A percentile compares a stretch with the other conserved stretches of the same genome.
Conservation (phyloP, 2,113 vertebrate species). For the Rhea americana region DNA sequence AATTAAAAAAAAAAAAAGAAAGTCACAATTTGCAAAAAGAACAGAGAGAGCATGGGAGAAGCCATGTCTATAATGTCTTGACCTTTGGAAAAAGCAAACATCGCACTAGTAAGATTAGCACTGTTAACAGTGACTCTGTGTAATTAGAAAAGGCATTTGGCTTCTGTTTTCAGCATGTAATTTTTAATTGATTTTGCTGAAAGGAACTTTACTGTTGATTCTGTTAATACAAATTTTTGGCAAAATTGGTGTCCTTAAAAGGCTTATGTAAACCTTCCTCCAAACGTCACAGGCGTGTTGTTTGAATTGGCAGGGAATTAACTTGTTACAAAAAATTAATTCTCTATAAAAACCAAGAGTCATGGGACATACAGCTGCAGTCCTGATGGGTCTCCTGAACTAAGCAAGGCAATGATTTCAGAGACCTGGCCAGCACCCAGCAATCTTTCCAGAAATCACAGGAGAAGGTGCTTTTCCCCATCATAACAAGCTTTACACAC, state of each 20-base stretch:
- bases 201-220: conserved; percentile 29
- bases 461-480: neutral
- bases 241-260: conserved; percentile 24
- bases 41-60: neutral
- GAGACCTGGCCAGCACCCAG: neutral
- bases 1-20: conserved; percentile 20
- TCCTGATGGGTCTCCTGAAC: neutral
- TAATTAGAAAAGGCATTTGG: conserved; percentile 37
- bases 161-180: neutral
- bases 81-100: conserved; percentile 20
- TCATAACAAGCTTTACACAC: neutral
- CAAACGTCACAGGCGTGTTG: conserved; percentile 14
- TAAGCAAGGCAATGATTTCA: neutral
- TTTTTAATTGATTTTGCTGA: conserved; percentile 54
- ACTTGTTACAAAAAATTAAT: neutral
- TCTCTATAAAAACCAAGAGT: neutral
- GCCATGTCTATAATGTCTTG: neutral
- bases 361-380: neutral
- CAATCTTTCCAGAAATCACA: neutral
- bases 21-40: neutral
- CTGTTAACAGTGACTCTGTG: neutral
- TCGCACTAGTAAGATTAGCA: neutral
- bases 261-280: conserved; percentile 31
- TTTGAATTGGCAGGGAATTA: conserved; percentile 28
- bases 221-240: conserved; percentile 25